phyloP scores from a whole-genome alignment of 2,113 vertebrate genomes.

The Phrynocephalus versicolor region DNA sequence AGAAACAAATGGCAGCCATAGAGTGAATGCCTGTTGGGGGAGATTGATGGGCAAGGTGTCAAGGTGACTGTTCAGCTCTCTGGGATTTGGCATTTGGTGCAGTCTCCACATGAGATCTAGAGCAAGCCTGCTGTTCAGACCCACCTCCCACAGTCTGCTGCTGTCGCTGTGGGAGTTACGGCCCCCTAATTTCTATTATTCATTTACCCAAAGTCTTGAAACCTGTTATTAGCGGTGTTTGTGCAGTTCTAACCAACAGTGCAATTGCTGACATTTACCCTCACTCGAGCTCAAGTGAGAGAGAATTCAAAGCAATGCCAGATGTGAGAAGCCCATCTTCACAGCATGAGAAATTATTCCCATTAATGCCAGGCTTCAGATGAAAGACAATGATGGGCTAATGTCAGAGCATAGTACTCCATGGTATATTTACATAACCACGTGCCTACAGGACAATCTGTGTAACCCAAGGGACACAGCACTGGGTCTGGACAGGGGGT shows the following conservation, averaged over 20 bases:
- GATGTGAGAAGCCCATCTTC: not conserved
- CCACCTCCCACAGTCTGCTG: constrained; percentile 67
- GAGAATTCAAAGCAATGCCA: not conserved
- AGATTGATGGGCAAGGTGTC: not conserved
- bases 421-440: not conserved
- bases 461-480: not conserved
- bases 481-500: not conserved
- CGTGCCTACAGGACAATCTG: not conserved
- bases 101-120: constrained; percentile 44
- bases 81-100: constrained; percentile 32
- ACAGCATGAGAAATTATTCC: not conserved
- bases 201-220: constrained; percentile 47
- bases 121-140: constrained; percentile 57
- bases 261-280: not conserved
- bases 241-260: not conserved
- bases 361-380: not conserved
- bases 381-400: not conserved
- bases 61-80: constrained; percentile 31
- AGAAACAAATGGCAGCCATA: constrained; percentile 36
- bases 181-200: constrained; percentile 27
- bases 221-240: constrained; percentile 44
- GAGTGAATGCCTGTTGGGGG: not conserved
- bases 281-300: not conserved
- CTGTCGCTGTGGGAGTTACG: rapidly evolving
- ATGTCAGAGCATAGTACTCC: not conserved